Evolutionary conservation across 2,888 invertebrate genomes (phyloP).

Genomic region (Oegoconia quadripuncta): DNA sequence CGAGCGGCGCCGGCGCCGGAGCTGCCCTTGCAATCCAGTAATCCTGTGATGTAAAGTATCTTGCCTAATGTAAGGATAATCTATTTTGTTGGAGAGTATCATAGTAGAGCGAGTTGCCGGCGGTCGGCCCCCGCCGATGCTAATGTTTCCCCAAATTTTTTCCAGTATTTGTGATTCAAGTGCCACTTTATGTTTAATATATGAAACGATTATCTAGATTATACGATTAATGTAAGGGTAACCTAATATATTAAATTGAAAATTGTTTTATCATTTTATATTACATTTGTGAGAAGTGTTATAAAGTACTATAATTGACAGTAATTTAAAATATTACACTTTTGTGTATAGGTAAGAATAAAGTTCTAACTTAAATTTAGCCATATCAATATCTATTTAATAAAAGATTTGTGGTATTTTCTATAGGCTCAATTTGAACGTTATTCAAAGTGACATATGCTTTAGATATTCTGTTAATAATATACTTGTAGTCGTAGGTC

Average conservation of each 20-base stretch:
- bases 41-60: constrained; percentile 71
- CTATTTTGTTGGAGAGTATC: constrained; percentile 64
- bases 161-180: constrained; percentile 89
- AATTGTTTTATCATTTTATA: constrained; percentile 81
- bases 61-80: constrained; percentile 74
- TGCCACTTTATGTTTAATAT: constrained; percentile 87
- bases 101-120: constrained; percentile 50
- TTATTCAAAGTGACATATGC: constrained; percentile 80
- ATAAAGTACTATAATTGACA: constrained; percentile 77
- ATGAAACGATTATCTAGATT: constrained; percentile 81
- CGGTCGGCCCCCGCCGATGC: constrained; percentile 59
- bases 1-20: constrained; percentile 29
- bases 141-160: constrained; percentile 82
- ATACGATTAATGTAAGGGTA: constrained; percentile 80
- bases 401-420: constrained; percentile 80
- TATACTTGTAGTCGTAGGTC: constrained; percentile 75
- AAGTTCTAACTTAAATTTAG: constrained; percentile 80
- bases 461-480: constrained; percentile 79
- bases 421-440: constrained; percentile 80
- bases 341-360: constrained; percentile 78
- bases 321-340: constrained; percentile 78
- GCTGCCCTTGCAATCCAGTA: constrained; percentile 44
- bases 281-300: constrained; percentile 79
- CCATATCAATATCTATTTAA: constrained; percentile 80
- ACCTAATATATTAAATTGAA: constrained; percentile 78